Base-by-base conservation (phyloP, 2,797 vertebrate species). In the Lepilemur ruficaudatus region DNA sequence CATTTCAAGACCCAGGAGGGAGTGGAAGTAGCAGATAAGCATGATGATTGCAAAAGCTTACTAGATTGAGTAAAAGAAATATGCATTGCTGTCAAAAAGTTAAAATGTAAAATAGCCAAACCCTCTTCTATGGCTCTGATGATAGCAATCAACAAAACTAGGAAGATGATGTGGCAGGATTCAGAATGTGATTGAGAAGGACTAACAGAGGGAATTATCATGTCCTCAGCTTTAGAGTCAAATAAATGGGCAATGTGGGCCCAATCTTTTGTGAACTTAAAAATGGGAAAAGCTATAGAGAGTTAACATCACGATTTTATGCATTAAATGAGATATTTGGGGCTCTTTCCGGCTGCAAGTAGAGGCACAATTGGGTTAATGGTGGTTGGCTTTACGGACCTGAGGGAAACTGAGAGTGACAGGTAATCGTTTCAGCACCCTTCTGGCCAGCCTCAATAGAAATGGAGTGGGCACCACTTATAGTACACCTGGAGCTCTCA, bases 21-120 rank as follows among this genome's bases (percentile, higher is more conserved):
- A 72, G 35, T 89, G 18, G 84, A 94, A 82, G 22, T 83, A 70
- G 59, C 48, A 96, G 88, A 81, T 87, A 87, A 57, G 38, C 50
- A 88, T 0, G 3, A 43, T 84, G 48, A 93, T 78, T 89, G 35
- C 72, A 95, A 88, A 92, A 50, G 17, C 48, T 92, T 73, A 57
- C 61, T 61, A 61, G 41, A 50, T 11, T 89, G 46, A 96, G 30
- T 78, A 89, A 85, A 89, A 35, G 15, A 23, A 57, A 78, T 81
- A 78, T 12, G 20, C 18, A 73, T 13, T 89, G 12, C 63, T 90
- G 18, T 65, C 69, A 78, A 81, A 94, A 73, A 43, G 7, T 69
- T 69, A 35, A 83, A 93, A 86, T 86, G 32, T 38, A 18, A 82
- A 81, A 46, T 69, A 88, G 70, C 14, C 38, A 78, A 43, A 72